Conservation (phyloP, 2,797 vertebrate species). For the Coracias cyanogaster region DNA sequence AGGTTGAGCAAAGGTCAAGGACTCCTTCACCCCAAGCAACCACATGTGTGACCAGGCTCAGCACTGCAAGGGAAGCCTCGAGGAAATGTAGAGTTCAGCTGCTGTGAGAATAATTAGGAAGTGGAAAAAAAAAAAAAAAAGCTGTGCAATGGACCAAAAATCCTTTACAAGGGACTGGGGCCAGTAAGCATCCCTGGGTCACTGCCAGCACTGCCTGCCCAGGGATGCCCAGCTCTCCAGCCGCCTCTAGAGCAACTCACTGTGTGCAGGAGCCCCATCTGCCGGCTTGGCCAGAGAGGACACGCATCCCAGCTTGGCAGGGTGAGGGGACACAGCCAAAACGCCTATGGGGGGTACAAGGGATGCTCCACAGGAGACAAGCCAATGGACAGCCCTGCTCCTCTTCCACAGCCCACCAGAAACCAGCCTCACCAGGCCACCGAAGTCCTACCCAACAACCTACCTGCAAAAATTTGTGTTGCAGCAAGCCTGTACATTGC, state of each 20-base stretch:
- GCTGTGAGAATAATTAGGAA: neutral
- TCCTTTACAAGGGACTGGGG: neutral
- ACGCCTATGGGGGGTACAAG: fast-evolving
- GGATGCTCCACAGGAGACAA: neutral
- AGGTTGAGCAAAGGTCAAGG: neutral
- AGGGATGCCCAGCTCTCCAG: neutral
- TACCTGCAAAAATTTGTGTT: neutral
- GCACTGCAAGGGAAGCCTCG: neutral
- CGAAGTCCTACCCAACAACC: neutral
- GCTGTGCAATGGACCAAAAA: neutral
- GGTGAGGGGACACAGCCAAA: neutral
- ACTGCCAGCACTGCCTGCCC: neutral
- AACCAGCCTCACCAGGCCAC: neutral
- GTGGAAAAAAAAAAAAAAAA: neutral
- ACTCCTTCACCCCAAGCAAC: neutral
- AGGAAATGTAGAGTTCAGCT: neutral
- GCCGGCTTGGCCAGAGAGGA: constrained; percentile 6
- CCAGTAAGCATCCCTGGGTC: neutral
- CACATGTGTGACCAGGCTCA: neutral
- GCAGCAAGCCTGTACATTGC: fast-evolving
- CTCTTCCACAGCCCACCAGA: neutral
- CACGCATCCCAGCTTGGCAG: neutral
- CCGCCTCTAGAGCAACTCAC: neutral
- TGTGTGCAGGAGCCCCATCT: constrained; percentile 54
- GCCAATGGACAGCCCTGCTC: neutral